Conservation (phyloP, 2,888 invertebrate species). For the Baccha elongata region DNA sequence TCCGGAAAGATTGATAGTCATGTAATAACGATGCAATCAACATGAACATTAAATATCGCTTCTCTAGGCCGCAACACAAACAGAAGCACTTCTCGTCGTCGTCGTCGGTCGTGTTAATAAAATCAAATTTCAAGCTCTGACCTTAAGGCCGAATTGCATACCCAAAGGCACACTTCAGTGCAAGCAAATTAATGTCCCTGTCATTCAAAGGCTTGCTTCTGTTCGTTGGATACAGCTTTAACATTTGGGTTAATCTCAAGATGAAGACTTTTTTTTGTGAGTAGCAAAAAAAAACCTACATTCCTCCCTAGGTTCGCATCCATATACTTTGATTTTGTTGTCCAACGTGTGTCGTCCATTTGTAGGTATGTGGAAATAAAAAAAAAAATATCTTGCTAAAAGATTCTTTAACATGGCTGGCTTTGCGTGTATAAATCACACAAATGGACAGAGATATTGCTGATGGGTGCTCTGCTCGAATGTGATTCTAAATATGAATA, state of each 20-base stretch:
- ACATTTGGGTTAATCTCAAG: conserved; percentile 54
- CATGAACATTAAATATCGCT: conserved; percentile 5
- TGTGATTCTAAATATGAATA: no score
- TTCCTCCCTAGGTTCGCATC: conserved; percentile 1
- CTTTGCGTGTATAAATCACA: conserved; percentile 50
- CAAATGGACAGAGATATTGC: neutral
- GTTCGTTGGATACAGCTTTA: conserved; percentile 13
- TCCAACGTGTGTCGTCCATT: conserved; percentile 14
- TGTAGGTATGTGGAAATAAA: no score
- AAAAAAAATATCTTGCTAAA: no score
- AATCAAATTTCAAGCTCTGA: conserved; percentile 25
- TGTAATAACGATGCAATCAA: conserved; percentile 32
- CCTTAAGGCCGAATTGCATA: conserved; percentile 40
- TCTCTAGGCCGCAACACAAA: neutral
- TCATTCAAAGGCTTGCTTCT: conserved; percentile 48
- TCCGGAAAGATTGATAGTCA: conserved; percentile 14
- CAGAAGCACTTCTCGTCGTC: neutral
- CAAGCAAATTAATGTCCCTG: conserved; percentile 56
- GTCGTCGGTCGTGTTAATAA: conserved; percentile 3
- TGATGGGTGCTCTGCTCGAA: neutral
- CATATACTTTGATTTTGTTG: conserved; percentile 12
- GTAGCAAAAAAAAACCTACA: no score
- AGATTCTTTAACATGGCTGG: conserved; percentile 22
- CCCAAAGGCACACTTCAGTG: conserved; percentile 16
- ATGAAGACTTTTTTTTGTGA: conserved; percentile 28